Evolutionary conservation across 1,140 invertebrate genomes (phyloP).

Genomic region (Ceratitis capitata): DNA sequence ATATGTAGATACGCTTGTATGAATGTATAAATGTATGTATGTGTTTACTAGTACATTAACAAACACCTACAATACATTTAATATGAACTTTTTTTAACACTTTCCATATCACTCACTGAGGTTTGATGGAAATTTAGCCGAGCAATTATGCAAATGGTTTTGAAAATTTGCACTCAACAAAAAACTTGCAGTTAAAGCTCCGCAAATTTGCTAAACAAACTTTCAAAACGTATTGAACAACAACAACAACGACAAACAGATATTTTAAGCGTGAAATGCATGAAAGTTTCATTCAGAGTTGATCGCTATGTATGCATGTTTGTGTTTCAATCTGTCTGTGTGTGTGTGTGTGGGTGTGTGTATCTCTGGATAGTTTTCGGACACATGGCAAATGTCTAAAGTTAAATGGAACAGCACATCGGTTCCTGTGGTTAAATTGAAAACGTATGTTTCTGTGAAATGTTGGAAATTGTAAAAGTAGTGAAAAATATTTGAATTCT

Average conservation of each 20-base stretch:
- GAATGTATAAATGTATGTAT: background rate
- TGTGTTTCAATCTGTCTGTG: background rate
- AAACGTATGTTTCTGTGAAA: background rate
- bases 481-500: too few species aligned
- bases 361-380: background rate
- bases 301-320: background rate
- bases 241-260: too few species aligned
- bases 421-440: background rate
- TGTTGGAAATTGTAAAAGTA: too few species aligned
- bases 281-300: too few species aligned
- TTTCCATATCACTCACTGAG: too few species aligned
- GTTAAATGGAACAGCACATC: background rate
- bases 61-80: too few species aligned
- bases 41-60: too few species aligned
- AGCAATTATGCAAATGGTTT: background rate
- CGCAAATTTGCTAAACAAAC: background rate
- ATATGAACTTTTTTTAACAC: too few species aligned
- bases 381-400: background rate
- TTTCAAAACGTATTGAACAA: background rate
- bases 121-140: background rate
- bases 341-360: background rate
- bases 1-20: too few species aligned
- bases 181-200: background rate
- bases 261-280: too few species aligned
- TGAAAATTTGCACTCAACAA: background rate